phyloP scores from a whole-genome alignment of 1,140 invertebrate genomes.

The Drosophila malerkotliana region DNA sequence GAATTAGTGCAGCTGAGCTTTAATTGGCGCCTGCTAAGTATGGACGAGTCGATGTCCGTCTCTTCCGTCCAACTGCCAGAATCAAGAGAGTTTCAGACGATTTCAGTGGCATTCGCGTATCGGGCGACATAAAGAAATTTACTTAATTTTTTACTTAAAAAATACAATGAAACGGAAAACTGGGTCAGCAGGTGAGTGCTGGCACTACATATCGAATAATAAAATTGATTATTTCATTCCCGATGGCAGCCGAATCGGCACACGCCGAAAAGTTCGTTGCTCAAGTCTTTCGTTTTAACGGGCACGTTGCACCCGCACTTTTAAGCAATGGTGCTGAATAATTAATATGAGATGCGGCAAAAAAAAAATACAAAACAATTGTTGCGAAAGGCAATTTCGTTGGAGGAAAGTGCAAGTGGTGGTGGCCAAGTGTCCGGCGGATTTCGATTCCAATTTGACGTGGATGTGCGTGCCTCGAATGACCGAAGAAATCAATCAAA shows the following conservation, averaged over 20 bases:
- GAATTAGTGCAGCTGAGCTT: constrained; percentile 73
- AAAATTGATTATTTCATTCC: constrained; percentile 51
- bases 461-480: constrained; percentile 44
- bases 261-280: constrained; percentile 55
- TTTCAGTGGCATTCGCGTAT: constrained; percentile 7
- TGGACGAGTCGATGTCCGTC: constrained; percentile 35
- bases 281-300: constrained; percentile 64
- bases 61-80: constrained; percentile 24
- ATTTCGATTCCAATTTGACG: constrained; percentile 22
- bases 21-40: constrained; percentile 59
- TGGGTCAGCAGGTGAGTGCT: constrained; percentile 60
- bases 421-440: constrained; percentile 29
- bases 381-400: constrained; percentile 53
- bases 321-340: constrained; percentile 54
- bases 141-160: constrained; percentile 26
- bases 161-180: constrained; percentile 56
- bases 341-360: constrained; percentile 56
- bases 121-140: constrained; percentile 37
- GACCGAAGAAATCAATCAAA: constrained; percentile 56
- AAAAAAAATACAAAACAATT: constrained; percentile 24
- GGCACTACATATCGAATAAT: constrained; percentile 24
- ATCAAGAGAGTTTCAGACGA: constrained; percentile 26
- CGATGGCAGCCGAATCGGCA: constrained; percentile 21
- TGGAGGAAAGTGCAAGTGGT: constrained; percentile 74
- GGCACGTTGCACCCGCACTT: constrained; percentile 55